Conservation (phyloP, 1,140 invertebrate species). For the Caerostris darwini region DNA sequence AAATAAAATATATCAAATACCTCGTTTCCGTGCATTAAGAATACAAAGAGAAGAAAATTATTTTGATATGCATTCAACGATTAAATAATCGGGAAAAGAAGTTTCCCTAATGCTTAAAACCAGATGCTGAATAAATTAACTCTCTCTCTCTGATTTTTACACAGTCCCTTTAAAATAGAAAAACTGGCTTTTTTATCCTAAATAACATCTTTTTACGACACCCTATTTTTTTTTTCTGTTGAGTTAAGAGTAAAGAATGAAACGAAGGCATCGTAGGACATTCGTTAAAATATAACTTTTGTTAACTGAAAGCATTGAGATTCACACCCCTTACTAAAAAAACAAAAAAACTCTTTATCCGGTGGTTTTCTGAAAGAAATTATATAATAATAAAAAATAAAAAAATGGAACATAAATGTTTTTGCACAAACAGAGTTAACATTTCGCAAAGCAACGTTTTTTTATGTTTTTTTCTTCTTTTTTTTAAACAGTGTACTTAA, state of each 20-base stretch:
- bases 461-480: neutral
- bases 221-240: neutral
- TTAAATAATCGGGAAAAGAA: too few relatives aligned
- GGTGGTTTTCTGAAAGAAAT: neutral
- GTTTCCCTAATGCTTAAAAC: too few relatives aligned
- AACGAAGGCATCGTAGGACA: neutral
- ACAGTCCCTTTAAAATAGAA: too few relatives aligned
- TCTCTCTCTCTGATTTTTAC: too few relatives aligned
- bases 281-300: slow-evolving; percentile 29
- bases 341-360: slow-evolving; percentile 1
- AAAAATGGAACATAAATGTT: neutral
- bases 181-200: neutral
- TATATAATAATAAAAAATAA: neutral
- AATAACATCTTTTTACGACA: slow-evolving; percentile 13
- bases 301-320: slow-evolving; percentile 37
- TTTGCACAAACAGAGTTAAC: slow-evolving; percentile 45
- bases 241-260: neutral
- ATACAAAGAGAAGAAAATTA: too few relatives aligned
- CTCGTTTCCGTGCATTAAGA: too few relatives aligned
- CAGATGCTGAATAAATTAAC: too few relatives aligned
- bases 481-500: slow-evolving; percentile 39
- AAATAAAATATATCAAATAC: too few relatives aligned
- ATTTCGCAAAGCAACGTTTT: neutral
- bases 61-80: too few relatives aligned
- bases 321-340: neutral